These are phyloP conservation scores for Antennarius striatus DNA, from an alignment of 2,113 vertebrate genomes.

Conservation along the genomic window DNA sequence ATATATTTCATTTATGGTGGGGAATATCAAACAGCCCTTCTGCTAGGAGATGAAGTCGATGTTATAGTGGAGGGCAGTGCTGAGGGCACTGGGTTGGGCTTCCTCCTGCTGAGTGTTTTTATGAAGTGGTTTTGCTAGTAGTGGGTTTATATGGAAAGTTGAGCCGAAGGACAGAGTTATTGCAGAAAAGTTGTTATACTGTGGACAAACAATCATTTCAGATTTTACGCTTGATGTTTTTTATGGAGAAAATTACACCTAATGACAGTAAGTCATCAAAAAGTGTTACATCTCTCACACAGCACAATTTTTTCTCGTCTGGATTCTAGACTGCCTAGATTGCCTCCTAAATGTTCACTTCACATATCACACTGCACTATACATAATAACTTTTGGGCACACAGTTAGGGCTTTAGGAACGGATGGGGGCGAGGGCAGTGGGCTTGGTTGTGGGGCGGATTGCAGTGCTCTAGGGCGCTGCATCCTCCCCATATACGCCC, in stretches of 20 bases:
- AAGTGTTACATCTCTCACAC: not conserved
- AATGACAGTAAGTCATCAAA: conserved; percentile 6
- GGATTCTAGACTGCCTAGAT: no score
- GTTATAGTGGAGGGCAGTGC: conserved; percentile 43
- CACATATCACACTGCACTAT: not conserved
- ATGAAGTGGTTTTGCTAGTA: conserved; percentile 41
- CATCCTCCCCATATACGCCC: no score
- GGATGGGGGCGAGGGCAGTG: no score
- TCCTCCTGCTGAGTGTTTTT: conserved; percentile 52
- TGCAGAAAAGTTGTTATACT: conserved; percentile 33
- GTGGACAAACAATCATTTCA: conserved; percentile 16
- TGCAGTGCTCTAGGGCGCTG: no score
- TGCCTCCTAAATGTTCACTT: not conserved
- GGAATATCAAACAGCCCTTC: conserved; percentile 61
- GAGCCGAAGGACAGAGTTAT: conserved; percentile 47
- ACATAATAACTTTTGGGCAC: not conserved
- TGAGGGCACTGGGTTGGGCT: conserved; percentile 40
- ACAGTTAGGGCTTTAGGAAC: no score
- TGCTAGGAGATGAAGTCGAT: conserved; percentile 28
- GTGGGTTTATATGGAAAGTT: conserved; percentile 40
- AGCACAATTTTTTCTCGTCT: no score
- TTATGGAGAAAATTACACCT: conserved; percentile 21
- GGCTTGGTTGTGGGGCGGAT: no score
- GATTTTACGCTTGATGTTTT: conserved; percentile 18
- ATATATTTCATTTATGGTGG: conserved; percentile 47